Conservation (phyloP, 23 tunicate genomes). For the Phallusia fumigata region DNA sequence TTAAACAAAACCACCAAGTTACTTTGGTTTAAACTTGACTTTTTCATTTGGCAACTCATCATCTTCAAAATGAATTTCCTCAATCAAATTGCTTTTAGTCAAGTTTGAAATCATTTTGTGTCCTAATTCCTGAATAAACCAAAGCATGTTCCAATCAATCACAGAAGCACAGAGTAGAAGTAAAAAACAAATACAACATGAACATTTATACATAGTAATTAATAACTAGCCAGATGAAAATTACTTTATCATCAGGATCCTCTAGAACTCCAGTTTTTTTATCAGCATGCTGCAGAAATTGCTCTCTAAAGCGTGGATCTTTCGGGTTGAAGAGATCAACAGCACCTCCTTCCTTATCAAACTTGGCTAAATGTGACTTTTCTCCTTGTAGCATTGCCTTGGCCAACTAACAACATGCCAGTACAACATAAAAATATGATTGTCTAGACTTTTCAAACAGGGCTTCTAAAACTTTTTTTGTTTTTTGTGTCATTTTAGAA, state of each 20-base stretch:
- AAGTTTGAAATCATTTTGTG: background rate
- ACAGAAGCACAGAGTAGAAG: background rate
- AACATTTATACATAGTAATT: too few relatives aligned
- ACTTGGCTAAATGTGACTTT: background rate
- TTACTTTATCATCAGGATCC: conserved; percentile 31
- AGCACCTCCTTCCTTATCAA: background rate
- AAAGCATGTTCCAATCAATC: background rate
- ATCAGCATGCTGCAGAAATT: conserved; percentile 47
- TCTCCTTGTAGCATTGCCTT: conserved; percentile 55
- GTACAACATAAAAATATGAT: background rate
- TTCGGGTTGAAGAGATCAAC: conserved; percentile 31
- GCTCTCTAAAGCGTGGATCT: conserved; percentile 57
- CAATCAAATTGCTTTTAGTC: background rate
- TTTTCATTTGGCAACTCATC: background rate
- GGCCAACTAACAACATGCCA: conserved; percentile 34
- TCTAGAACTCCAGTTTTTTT: conserved; percentile 40
- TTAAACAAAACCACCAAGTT: background rate
- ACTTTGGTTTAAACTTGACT: conserved; percentile 10
- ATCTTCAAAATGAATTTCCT: conserved; percentile 22
- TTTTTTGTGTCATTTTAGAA: too few relatives aligned
- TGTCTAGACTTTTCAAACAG: too few relatives aligned
- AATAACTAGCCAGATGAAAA: too few relatives aligned
- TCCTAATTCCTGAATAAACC: background rate
- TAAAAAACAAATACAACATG: too few relatives aligned
- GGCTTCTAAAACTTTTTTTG: too few relatives aligned